These are phyloP conservation scores for Anolis apletophallus DNA, from an alignment of 2,797 vertebrate species.

Conservation along the genomic window DNA sequence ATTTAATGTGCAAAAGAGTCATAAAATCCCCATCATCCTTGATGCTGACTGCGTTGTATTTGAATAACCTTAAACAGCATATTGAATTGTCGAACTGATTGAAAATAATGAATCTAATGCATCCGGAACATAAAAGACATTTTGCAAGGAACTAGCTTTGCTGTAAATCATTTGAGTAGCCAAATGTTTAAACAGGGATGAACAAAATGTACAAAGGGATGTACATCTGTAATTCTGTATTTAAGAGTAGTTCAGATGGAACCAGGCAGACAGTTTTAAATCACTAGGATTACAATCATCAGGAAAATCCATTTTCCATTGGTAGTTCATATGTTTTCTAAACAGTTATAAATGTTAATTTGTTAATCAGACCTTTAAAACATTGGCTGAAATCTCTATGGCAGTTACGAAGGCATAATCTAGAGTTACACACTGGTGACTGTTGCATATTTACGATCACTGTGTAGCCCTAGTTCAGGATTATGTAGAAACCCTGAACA, in stretches of 20 bases:
- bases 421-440: too few species aligned
- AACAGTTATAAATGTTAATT: not conserved
- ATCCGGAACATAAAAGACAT: slow-evolving; percentile 25
- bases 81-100: slow-evolving; percentile 57
- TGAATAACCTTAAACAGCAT: slow-evolving; percentile 50
- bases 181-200: slow-evolving; percentile 32
- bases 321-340: not conserved
- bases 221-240: not conserved
- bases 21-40: slow-evolving; percentile 43
- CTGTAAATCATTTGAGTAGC: slow-evolving; percentile 16
- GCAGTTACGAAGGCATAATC: too few species aligned
- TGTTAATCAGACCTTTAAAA: not conserved
- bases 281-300: slow-evolving; percentile 15
- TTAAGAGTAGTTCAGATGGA: slow-evolving; percentile 7
- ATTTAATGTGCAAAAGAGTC: slow-evolving; percentile 44
- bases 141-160: slow-evolving; percentile 51
- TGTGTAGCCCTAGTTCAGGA: too few species aligned
- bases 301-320: not conserved
- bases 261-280: not conserved
- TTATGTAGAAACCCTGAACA: too few species aligned
- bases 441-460: too few species aligned
- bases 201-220: not conserved
- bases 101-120: slow-evolving; percentile 28
- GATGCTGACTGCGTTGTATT: slow-evolving; percentile 45
- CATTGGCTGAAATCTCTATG: too few species aligned